These are phyloP conservation scores for Cranoglanis bouderius DNA, from an alignment of 2,113 vertebrate species.

Conservation along the genomic window DNA sequence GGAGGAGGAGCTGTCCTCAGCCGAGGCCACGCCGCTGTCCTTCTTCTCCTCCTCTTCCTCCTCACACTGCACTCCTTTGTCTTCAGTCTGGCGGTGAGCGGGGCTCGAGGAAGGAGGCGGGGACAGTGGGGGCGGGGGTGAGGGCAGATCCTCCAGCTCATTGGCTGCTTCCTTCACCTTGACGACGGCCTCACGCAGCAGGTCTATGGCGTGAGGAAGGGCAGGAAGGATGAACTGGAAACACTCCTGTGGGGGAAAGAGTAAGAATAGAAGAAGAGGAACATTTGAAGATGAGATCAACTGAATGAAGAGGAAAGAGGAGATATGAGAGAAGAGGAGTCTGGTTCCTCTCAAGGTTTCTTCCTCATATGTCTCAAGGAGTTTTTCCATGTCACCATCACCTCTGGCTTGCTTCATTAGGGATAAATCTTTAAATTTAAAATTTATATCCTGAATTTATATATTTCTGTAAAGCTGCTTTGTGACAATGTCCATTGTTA, in stretches of 20 bases:
- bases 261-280: neutral
- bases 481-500: too few species aligned
- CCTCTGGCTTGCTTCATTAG: too few species aligned
- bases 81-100: slow-evolving; percentile 89
- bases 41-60: slow-evolving; percentile 95
- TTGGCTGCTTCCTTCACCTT: slow-evolving; percentile 92
- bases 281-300: neutral
- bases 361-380: too few species aligned
- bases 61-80: slow-evolving; percentile 97
- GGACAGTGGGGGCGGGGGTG: slow-evolving; percentile 86
- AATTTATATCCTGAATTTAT: too few species aligned
- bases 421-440: too few species aligned
- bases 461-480: too few species aligned
- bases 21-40: slow-evolving; percentile 87
- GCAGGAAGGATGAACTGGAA: slow-evolving; percentile 99
- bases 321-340: neutral
- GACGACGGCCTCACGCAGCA: slow-evolving; percentile 93
- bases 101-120: slow-evolving; percentile 83
- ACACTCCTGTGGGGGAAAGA: slow-evolving; percentile 83
- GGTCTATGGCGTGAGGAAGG: slow-evolving; percentile 97
- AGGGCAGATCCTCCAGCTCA: slow-evolving; percentile 95
- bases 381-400: too few species aligned
- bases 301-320: neutral
- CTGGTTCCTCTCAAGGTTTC: too few species aligned
- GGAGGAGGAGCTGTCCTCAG: slow-evolving; percentile 95